phyloP scores from a whole-genome alignment of 2,797 vertebrate genomes.

The Hyperoplus lanceolatus region DNA sequence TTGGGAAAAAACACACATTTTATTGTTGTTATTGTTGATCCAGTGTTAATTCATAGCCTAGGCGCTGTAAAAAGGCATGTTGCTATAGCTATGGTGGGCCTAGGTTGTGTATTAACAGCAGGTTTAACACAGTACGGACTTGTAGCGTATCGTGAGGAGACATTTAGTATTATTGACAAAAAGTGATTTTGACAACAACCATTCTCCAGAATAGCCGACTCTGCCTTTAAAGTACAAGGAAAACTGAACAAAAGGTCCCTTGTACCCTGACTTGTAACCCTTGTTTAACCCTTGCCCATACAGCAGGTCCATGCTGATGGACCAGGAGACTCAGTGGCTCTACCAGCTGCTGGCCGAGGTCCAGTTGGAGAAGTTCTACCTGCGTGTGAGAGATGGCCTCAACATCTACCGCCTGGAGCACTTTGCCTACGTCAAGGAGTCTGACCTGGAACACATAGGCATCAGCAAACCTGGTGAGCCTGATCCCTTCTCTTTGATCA shows the following conservation, averaged over 20 bases:
- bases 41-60: too few species aligned
- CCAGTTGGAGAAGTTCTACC: slow-evolving; percentile 92
- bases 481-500: not conserved
- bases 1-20: not conserved
- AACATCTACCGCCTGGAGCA: slow-evolving; percentile 91
- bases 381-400: slow-evolving; percentile 88
- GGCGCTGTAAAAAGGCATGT: too few species aligned
- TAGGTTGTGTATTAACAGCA: too few species aligned
- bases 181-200: too few species aligned
- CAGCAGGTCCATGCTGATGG: slow-evolving; percentile 86
- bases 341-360: slow-evolving; percentile 88
- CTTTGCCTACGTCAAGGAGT: slow-evolving; percentile 90
- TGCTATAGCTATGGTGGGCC: too few species aligned
- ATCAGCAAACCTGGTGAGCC: slow-evolving; percentile 91
- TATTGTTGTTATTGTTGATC: too few species aligned
- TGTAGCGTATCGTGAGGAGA: too few species aligned
- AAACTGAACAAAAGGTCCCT: not conserved
- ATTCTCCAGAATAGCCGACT: too few species aligned
- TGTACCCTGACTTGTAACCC: not conserved
- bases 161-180: too few species aligned
- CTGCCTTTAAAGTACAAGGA: not conserved
- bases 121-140: too few species aligned
- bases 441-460: slow-evolving; percentile 90
- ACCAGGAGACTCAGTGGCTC: slow-evolving; percentile 89
- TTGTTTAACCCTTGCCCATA: slow-evolving; percentile 9